Conservation (phyloP, 2,113 vertebrate genomes). For the Laticauda laticaudata region DNA sequence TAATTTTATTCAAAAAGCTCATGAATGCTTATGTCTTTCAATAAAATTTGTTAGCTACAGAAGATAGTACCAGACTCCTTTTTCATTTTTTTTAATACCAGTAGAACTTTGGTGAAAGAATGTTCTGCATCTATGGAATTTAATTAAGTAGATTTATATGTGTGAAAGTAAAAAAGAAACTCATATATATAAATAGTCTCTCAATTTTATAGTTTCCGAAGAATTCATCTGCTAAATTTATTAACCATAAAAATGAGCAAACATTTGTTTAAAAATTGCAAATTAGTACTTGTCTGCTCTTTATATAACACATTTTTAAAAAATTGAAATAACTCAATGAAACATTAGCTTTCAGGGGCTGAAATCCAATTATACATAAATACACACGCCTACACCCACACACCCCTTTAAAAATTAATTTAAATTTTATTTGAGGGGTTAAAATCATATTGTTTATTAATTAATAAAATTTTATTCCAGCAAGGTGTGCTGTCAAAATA, state of each 20-base stretch:
- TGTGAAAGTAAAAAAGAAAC: background rate
- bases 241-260: conserved; percentile 52
- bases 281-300: conserved; percentile 5
- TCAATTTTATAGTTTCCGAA: background rate
- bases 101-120: background rate
- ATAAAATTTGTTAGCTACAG: background rate
- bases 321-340: background rate
- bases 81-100: background rate
- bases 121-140: background rate
- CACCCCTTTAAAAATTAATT: conserved; percentile 54
- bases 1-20: background rate
- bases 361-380: background rate
- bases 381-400: rapidly evolving
- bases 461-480: conserved; percentile 62
- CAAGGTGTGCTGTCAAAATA: conserved; percentile 48
- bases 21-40: background rate
- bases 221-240: conserved; percentile 20
- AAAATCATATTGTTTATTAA: conserved; percentile 56
- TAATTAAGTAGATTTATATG: background rate
- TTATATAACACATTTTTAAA: conserved; percentile 39
- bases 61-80: background rate
- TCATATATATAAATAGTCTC: background rate
- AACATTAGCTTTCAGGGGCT: conserved; percentile 45
- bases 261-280: conserved; percentile 37
- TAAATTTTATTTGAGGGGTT: conserved; percentile 36